Percentiles rank a stretch among this genome's conserved stretches.
Evolutionary conservation across 2,797 vertebrate species (phyloP).

Genomic region (Lagocephalus sceleratus): DNA sequence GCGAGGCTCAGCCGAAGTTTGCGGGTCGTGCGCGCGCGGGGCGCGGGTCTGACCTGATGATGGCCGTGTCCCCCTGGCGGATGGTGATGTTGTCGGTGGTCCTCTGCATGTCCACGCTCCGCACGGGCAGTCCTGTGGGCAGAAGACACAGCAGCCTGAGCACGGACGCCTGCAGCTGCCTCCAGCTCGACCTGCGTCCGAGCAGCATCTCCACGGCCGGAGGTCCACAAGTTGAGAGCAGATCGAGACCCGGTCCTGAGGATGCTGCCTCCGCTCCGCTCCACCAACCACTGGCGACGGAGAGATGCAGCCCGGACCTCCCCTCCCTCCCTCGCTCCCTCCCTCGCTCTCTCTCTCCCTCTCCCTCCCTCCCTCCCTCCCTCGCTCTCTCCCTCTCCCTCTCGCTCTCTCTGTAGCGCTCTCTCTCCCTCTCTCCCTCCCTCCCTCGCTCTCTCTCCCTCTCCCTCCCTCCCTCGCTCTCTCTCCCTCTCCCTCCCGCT

Average conservation of each 20-base stretch:
- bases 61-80: constrained; percentile 96
- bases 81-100: constrained; percentile 99
- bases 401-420: too few relatives aligned
- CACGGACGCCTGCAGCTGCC: constrained; percentile 91
- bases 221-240: constrained; percentile 6
- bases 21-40: constrained; percentile 43
- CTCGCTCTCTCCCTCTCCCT: too few relatives aligned
- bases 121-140: constrained; percentile 98
- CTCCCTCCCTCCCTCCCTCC: too few relatives aligned
- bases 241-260: constrained; percentile 43
- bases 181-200: constrained; percentile 88
- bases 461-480: too few relatives aligned
- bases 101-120: constrained; percentile 97
- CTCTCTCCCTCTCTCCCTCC: too few relatives aligned
- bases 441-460: too few relatives aligned
- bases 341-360: too few relatives aligned
- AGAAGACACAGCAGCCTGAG: constrained; percentile 99
- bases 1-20: too few relatives aligned
- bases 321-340: too few relatives aligned
- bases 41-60: constrained; percentile 88
- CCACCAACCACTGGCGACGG: too few relatives aligned
- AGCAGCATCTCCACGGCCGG: constrained; percentile 78
- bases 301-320: too few relatives aligned
- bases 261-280: neutral
- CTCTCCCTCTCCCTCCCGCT: too few relatives aligned